Conservation (phyloP, 2,888 invertebrate species). For the Apotomis betuletana region DNA sequence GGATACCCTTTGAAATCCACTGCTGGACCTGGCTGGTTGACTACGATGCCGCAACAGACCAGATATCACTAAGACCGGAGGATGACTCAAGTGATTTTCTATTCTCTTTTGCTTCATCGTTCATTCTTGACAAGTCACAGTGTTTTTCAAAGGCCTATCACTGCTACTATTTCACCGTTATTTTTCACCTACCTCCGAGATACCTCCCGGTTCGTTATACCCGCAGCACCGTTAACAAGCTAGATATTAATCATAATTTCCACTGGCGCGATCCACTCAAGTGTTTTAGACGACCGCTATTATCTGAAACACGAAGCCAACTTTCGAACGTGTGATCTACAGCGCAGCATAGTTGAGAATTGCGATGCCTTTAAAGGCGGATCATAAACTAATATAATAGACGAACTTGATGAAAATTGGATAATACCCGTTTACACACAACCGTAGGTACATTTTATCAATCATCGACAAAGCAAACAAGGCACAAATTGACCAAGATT, state of each 20-base stretch:
- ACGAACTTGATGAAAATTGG: conserved; percentile 62
- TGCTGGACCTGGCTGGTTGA: too few relatives aligned
- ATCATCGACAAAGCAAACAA: conserved; percentile 40
- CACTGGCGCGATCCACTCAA: conserved; percentile 73
- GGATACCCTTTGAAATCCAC: too few relatives aligned
- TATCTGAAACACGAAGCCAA: conserved; percentile 64
- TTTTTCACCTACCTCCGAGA: not conserved
- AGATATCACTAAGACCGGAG: too few relatives aligned
- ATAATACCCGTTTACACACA: conserved; percentile 70
- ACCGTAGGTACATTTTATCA: conserved; percentile 40
- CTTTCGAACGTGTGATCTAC: conserved; percentile 52
- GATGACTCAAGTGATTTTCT: too few relatives aligned
- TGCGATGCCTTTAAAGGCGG: conserved; percentile 43
- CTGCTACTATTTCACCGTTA: too few relatives aligned
- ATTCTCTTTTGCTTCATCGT: too few relatives aligned
- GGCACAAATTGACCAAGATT: conserved; percentile 49
- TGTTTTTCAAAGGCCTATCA: too few relatives aligned
- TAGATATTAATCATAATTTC: conserved; percentile 81
- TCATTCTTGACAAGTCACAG: too few relatives aligned
- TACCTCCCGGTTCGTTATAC: conserved; percentile 23
- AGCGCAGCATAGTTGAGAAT: conserved; percentile 48
- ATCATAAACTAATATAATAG: conserved; percentile 31
- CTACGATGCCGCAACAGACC: too few relatives aligned
- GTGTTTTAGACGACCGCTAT: conserved; percentile 76
- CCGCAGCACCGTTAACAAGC: conserved; percentile 64